phyloP scores from a whole-genome alignment of 1,140 invertebrate species.

The Drosophila santomea region DNA sequence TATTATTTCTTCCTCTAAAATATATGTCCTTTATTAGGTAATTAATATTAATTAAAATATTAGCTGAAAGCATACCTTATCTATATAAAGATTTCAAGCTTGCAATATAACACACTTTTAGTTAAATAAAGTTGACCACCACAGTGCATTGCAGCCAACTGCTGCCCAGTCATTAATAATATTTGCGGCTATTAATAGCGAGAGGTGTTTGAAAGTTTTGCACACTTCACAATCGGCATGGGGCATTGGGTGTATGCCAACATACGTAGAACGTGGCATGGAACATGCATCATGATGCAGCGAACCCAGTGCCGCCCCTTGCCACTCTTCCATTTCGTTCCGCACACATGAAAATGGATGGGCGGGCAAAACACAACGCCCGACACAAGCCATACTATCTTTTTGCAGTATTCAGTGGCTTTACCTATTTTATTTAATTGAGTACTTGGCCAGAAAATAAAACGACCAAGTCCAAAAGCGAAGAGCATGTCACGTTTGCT shows the following conservation, averaged over 20 bases:
- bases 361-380: constrained; percentile 30
- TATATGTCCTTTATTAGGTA: too few relatives aligned
- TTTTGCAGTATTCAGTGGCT: constrained; percentile 21
- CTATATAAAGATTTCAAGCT: background rate
- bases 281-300: constrained; percentile 57
- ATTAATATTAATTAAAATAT: too few relatives aligned
- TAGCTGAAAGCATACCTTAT: too few relatives aligned
- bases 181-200: constrained; percentile 67
- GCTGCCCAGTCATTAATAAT: constrained; percentile 63
- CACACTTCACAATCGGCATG: constrained; percentile 49
- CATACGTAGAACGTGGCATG: background rate
- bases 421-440: constrained; percentile 77
- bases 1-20: too few relatives aligned
- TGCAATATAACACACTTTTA: background rate
- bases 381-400: constrained; percentile 52
- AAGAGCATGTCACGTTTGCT: constrained; percentile 55
- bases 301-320: constrained; percentile 20
- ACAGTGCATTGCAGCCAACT: constrained; percentile 31
- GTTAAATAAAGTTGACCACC: constrained; percentile 7
- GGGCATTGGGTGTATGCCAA: constrained; percentile 1
- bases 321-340: constrained; percentile 26
- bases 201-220: constrained; percentile 68
- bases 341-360: constrained; percentile 29
- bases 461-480: constrained; percentile 8
- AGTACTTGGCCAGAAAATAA: constrained; percentile 46